Base-by-base conservation (phyloP, 1,140 invertebrate species). In the Sycobia sp. region DNA sequence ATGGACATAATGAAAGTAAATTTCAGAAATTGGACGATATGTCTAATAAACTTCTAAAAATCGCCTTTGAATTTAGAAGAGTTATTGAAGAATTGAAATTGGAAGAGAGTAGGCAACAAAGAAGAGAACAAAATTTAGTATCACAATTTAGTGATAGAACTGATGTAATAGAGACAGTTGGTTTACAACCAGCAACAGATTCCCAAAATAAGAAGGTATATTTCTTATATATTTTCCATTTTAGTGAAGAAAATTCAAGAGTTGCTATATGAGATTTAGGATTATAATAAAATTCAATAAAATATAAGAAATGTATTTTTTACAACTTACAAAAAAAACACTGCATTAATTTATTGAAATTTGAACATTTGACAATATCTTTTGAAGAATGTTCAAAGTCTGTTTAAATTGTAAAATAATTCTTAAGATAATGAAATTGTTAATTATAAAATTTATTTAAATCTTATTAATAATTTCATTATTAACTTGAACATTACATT, bases 11-110 rank as follows among this genome's bases (percentile, higher is more conserved):
- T 49, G 77, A 81, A 56, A 86, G 86, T 39, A 78, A 85, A 39
- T 84, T 89, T 70, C 89, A 89, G 71, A 86, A 86, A 55, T 76
- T 92, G 13, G 89, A 91, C 55, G 88, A 91, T 38, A 80, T 90
- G 64, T 84, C 86, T 0, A 84, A 81, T 59, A 86, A 86, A 69
- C 84, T 92, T 72, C 76, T 85, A 0, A 88, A 89, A 67, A 77
- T 91, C 13, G 85, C 86, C 9, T 83, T 83, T 47, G 89, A 91
- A 62, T 85, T 92, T 64, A 87, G 86, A 67, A 43, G 67, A 44
- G 56, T 54, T 84, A 86, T 67, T 85, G 88, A 90, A 23, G 90
- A 92, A 64, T 82, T 88, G 3, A 87, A 86, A 67, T 18, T 18
- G 14, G 82, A 87, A 20, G 76, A 86, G 2, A 86, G 83, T 66